Evolutionary conservation across 2,888 invertebrate genomes (phyloP), one percentile per base, ranked within the genome.

Genomic region (Embidobia sp.): DNA sequence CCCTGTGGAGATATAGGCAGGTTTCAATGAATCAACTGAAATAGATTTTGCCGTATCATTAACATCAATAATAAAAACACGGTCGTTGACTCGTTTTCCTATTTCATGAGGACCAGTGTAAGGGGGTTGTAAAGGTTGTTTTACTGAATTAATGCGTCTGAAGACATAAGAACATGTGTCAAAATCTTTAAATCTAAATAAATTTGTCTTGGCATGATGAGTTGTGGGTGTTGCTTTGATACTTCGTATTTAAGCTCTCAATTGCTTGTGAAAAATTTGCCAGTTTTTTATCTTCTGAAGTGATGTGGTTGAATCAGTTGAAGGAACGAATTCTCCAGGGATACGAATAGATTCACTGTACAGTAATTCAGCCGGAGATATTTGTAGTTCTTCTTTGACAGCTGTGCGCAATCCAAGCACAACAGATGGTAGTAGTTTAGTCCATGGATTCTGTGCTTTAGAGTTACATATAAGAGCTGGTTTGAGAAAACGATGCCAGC

Each of bases 401-500:
- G 37, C 42, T 0, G 48, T 61, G 0, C 74, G 26, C 0, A 70
- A 27, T 0, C 82, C 82, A 0, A 84, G 66, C 1, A 82, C 61
- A 3, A 81, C 64, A 10, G 57, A 55, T 0, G 83, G 81, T 6
- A 84, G 51, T 5, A 70, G 37, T 3, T 75, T 46, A 1, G 29
- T 8, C 82, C 83, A 84, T 0, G 19, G 29, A 7, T n/a, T n/a
- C n/a, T n/a, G n/a, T n/a, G 1, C 1, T 1, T 4, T 11, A 1
- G 19, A 35, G 37, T 79, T 75, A 18, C 75, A 73, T 44, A 26
- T 77, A 19, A 85, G 55, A 3, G 85, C 76, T 0, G 81, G 74
- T 55, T 87, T 86, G 8, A 87, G 53, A 7, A 70, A 48, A 1
- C 85, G 61, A 49, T 85, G 84, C 46, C 79, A 79, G 4, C 84